Evolutionary conservation across 2,113 vertebrate species (phyloP).

Genomic region (Gallinago undulata): DNA sequence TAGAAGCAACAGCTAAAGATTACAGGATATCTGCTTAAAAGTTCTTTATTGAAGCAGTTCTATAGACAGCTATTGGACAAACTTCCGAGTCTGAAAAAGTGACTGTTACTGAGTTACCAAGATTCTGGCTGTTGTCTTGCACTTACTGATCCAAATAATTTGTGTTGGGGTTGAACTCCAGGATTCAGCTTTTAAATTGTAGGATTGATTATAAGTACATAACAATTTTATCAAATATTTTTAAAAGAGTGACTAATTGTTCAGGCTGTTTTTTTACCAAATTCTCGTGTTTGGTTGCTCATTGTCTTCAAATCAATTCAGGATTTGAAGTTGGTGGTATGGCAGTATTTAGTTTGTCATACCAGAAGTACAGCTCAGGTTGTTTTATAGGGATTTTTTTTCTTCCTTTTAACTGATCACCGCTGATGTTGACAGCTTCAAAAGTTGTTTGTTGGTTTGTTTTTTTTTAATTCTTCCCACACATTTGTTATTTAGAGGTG

Average conservation of each 20-base stretch:
- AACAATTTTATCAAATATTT: not conserved
- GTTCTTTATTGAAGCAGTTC: not conserved
- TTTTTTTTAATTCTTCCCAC: not conserved
- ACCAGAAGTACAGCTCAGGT: not conserved
- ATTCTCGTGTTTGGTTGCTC: not conserved
- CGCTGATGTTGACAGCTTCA: not conserved
- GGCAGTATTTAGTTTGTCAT: not conserved
- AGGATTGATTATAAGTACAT: not conserved
- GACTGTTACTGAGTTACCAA: not conserved
- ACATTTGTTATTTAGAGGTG: not conserved
- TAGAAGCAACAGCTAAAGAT: not conserved
- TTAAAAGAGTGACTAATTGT: not conserved
- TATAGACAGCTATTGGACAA: not conserved
- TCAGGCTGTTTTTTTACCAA: not conserved
- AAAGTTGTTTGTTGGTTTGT: not conserved
- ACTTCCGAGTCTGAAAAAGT: not conserved
- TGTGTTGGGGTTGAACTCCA: not conserved
- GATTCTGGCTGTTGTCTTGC: not conserved
- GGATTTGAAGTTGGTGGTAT: not conserved
- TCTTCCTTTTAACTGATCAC: not conserved
- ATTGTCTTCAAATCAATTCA: not conserved
- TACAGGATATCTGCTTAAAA: not conserved
- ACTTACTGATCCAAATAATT: not conserved
- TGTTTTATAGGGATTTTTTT: not conserved
- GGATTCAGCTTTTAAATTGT: not conserved